Evolutionary conservation across 2,113 vertebrate species (phyloP).

Genomic region (Plecturocebus donacophilus): DNA sequence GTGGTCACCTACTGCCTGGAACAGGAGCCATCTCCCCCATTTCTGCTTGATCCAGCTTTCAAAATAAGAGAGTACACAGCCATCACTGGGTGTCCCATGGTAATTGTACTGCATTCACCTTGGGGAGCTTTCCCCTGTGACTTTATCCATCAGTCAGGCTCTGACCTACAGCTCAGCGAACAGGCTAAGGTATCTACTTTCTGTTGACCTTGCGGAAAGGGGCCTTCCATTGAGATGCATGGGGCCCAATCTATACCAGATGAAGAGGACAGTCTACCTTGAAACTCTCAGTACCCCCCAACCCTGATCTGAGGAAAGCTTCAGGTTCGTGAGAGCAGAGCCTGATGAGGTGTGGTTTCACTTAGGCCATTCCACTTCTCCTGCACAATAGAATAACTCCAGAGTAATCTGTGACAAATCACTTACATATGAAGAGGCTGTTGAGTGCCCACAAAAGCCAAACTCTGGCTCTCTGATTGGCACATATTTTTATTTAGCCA

Average conservation of each 20-base stretch:
- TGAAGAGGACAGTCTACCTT: not conserved
- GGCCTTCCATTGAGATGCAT: not conserved
- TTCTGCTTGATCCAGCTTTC: not conserved
- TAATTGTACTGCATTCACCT: not conserved
- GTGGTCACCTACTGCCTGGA: not conserved
- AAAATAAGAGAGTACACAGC: not conserved
- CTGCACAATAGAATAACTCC: slow-evolving; percentile 40
- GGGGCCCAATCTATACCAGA: not conserved
- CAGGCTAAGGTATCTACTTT: not conserved
- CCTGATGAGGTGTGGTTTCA: not conserved
- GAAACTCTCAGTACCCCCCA: not conserved
- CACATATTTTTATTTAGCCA: not conserved
- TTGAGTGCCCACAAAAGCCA: not conserved
- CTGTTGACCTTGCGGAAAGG: not conserved
- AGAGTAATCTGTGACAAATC: slow-evolving; percentile 62
- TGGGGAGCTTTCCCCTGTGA: not conserved
- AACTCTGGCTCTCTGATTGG: not conserved
- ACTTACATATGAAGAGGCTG: slow-evolving; percentile 47
- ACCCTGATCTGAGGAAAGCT: not conserved
- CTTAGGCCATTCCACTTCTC: slow-evolving; percentile 30
- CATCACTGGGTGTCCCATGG: not conserved
- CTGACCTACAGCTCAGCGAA: not conserved
- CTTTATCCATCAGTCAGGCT: not conserved
- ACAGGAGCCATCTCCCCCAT: not conserved
- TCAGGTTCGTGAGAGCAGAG: slow-evolving; percentile 18